phyloP scores from a whole-genome alignment of 1,140 invertebrate genomes.

The Procambarus virginalis region DNA sequence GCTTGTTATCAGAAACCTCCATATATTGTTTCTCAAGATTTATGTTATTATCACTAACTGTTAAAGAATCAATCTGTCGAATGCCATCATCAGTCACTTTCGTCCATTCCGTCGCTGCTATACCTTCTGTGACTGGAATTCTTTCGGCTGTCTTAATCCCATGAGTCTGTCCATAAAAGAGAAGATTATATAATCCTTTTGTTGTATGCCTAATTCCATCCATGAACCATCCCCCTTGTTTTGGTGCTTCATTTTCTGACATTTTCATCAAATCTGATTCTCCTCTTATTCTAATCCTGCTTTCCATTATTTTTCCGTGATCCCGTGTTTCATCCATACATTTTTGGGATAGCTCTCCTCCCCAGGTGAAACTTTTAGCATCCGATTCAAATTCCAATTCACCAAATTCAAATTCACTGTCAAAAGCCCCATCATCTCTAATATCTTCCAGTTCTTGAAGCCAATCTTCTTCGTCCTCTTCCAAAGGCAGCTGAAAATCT shows the following conservation, averaged over 20 bases:
- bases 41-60: neutral
- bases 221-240: slow-evolving; percentile 20
- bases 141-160: slow-evolving; percentile 21
- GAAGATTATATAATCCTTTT: slow-evolving; percentile 53
- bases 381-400: slow-evolving; percentile 32
- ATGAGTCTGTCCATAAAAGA: slow-evolving; percentile 59
- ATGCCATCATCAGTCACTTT: neutral
- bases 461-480: slow-evolving; percentile 62
- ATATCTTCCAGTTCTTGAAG: slow-evolving; percentile 61
- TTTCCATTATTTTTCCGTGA: neutral
- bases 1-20: neutral
- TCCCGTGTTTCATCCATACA: neutral
- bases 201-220: slow-evolving; percentile 41
- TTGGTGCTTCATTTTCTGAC: neutral
- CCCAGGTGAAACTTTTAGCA: neutral
- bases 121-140: slow-evolving; percentile 8
- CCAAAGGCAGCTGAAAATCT: slow-evolving; percentile 45
- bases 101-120: slow-evolving; percentile 6
- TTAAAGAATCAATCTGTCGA: neutral
- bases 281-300: neutral
- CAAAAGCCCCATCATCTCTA: slow-evolving; percentile 41
- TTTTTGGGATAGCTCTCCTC: slow-evolving; percentile 6
- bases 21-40: neutral
- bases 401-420: slow-evolving; percentile 54
- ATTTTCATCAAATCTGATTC: neutral